Evolutionary conservation across 1,140 invertebrate genomes (phyloP).

Genomic region (Pristionchus pacificus): DNA sequence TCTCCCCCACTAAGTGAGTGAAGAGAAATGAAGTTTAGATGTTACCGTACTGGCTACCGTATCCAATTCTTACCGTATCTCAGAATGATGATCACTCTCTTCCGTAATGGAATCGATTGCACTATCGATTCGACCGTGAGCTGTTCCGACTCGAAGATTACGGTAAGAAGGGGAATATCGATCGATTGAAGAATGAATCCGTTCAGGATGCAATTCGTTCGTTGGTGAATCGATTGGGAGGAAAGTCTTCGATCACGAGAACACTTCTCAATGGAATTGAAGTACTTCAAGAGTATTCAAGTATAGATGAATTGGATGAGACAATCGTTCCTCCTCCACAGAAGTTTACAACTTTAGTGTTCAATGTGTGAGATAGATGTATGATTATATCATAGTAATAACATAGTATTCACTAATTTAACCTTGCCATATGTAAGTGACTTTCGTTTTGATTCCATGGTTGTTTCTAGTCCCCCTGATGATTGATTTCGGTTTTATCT

Average conservation of each 20-base stretch:
- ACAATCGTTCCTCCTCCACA: background rate
- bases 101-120: conserved; percentile 7
- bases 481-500: too few relatives aligned
- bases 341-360: background rate
- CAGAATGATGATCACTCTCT: conserved; percentile 12
- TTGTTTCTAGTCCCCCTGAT: background rate
- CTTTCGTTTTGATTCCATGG: background rate
- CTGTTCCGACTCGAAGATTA: background rate
- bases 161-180: too few relatives aligned
- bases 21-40: too few relatives aligned
- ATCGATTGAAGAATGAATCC: too few relatives aligned
- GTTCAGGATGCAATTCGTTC: background rate
- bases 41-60: background rate
- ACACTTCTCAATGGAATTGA: background rate
- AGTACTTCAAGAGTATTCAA: background rate
- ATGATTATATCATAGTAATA: too few relatives aligned
- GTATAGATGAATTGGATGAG: too few relatives aligned
- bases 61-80: conserved; percentile 3
- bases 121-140: background rate
- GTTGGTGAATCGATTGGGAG: background rate
- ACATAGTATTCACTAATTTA: too few relatives aligned
- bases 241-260: background rate
- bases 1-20: too few relatives aligned
- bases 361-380: background rate
- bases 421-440: background rate